A percentile compares a stretch with the other conserved stretches of the same genome.
Evolutionary conservation across 2,797 vertebrate genomes (phyloP).

Genomic region (Pseudopleuronectes americanus): DNA sequence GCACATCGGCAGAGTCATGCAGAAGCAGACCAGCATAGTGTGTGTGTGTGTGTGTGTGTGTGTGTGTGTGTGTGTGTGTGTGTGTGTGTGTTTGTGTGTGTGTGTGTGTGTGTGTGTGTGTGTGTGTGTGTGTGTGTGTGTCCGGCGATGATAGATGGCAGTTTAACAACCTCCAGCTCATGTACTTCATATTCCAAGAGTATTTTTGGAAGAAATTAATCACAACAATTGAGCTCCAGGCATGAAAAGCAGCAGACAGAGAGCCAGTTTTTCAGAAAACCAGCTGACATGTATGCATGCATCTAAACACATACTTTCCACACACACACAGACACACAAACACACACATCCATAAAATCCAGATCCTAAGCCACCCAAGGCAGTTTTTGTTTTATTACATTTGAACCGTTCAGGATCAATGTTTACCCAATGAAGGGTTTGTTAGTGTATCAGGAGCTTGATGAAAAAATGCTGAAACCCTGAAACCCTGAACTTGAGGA

Average conservation of each 20-base stretch:
- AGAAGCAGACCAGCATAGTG: constrained; percentile 15
- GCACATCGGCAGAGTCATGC: constrained; percentile 17
- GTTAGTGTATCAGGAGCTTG: constrained; percentile 55
- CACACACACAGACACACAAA: constrained; percentile 1
- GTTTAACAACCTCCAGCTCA: constrained; percentile 43
- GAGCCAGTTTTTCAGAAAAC: constrained; percentile 23
- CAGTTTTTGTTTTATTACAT: constrained; percentile 55
- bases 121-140: constrained; percentile 23
- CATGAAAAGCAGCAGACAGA: constrained; percentile 19
- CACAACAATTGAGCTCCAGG: constrained; percentile 37
- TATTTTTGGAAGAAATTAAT: constrained; percentile 54
- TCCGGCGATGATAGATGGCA: constrained; percentile 42
- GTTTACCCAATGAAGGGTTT: constrained; percentile 65
- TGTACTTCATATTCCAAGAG: constrained; percentile 35
- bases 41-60: constrained; percentile 23
- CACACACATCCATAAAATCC: constrained; percentile 17
- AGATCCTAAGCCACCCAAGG: constrained; percentile 51
- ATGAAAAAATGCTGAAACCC: constrained; percentile 13
- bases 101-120: constrained; percentile 22
- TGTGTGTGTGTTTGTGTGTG: constrained; percentile 26
- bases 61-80: constrained; percentile 22
- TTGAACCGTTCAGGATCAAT: constrained; percentile 59
- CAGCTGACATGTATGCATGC: constrained; percentile 29
- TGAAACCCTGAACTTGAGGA: constrained; percentile 55
- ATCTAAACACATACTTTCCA: neutral